Base-by-base conservation (phyloP, 2,888 invertebrate genomes). In the Aproaerema taeniolella region DNA sequence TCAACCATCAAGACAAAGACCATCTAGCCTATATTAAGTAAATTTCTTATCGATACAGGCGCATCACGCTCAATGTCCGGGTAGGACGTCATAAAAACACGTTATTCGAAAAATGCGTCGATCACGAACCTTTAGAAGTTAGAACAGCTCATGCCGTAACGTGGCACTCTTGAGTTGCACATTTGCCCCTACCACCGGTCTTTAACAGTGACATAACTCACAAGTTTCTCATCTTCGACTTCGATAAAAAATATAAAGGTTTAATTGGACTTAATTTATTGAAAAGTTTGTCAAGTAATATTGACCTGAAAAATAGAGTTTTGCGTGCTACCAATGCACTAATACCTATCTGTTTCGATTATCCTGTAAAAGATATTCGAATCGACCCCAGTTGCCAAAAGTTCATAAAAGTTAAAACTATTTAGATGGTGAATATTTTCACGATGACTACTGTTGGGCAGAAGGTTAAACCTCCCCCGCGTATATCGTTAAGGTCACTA, bases 101-200 rank as follows among this genome's bases (percentile, higher is more conserved):
- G 4, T 2, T 9, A 36, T 2, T 12, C 2, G 32, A 50, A 0
- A 31, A 20, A 2, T 7, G 36, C 29, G 39, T 55, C 16, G 43
- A 44, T 42, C 43, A 41, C 1, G 53, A 57, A 59, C 67, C 67
- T 0, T 67, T 75, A 46, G 74, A 67, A 1, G 54, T 80, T 6
- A 67, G 64, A 53, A 73, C 71, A 41, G 70, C 74, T 0, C 72
- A 76, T 16, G 61, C 56, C 20, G 61, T 61, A 0, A 66, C 71
- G 12, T 66, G 49, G 32, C 53, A 56, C 24, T 46, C 47, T 0
- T 14, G 52, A 12, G 52, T 57, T 31, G 49, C 39, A 13, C 45
- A 43, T 9, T 29, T 44, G 26, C 29, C 31, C 41, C 25, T 46
- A n/a, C 46, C 48, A 36, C 41, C 26, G 14, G 1, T 55, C 31